Conservation (phyloP, 2,888 invertebrate species). For the Seira musarum region DNA sequence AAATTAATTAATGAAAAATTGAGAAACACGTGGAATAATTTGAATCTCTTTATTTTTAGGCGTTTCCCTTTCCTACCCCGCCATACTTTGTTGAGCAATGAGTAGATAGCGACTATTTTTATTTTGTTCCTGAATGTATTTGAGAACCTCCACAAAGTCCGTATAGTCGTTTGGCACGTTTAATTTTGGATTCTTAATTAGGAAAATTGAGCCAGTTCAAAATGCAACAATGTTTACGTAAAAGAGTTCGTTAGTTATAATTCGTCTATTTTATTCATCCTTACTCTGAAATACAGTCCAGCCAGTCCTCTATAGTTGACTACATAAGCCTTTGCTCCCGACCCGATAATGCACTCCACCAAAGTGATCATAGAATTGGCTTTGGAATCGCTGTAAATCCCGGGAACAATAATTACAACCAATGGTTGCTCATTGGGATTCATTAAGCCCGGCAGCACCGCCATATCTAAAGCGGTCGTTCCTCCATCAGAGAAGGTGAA, state of each 20-base stretch:
- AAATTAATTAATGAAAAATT: too few species aligned
- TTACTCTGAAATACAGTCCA: slow-evolving; percentile 46
- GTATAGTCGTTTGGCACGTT: slow-evolving; percentile 54
- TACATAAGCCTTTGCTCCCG: slow-evolving; percentile 45
- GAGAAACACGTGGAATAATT: neutral
- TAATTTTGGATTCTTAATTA: slow-evolving; percentile 40
- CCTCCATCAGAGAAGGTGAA: slow-evolving; percentile 50
- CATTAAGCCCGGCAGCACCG: slow-evolving; percentile 34
- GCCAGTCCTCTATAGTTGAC: slow-evolving; percentile 48
- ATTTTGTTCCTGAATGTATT: slow-evolving; percentile 37
- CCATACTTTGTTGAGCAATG: slow-evolving; percentile 51
- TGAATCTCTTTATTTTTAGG: neutral
- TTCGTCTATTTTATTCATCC: neutral
- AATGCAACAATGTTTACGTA: neutral
- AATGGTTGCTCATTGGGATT: slow-evolving; percentile 41
- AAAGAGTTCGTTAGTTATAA: too few species aligned
- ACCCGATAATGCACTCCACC: slow-evolving; percentile 39
- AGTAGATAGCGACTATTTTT: slow-evolving; percentile 35
- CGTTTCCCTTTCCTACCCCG: slow-evolving; percentile 22
- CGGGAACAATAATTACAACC: slow-evolving; percentile 45
- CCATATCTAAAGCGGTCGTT: slow-evolving; percentile 39
- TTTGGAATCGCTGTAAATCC: slow-evolving; percentile 51
- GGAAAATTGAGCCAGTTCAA: neutral
- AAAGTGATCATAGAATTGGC: slow-evolving; percentile 44
- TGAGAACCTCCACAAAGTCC: slow-evolving; percentile 45